Evolutionary conservation across 2,113 vertebrate genomes (phyloP), one percentile per base, ranked within the genome.

Genomic region (Ivindomyrus marchei): DNA sequence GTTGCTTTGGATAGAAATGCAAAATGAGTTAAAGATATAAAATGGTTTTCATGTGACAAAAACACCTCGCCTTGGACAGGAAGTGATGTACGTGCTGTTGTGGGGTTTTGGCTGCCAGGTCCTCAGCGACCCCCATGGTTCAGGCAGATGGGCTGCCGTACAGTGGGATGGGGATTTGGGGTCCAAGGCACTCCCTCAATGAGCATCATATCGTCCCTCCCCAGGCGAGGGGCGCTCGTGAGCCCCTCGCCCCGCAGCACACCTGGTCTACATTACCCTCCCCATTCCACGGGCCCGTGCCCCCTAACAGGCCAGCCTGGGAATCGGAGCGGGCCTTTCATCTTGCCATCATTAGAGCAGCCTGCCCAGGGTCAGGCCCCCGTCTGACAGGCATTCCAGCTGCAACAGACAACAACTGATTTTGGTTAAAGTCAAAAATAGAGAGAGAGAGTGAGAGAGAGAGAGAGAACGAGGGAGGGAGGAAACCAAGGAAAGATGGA

Each of bases 241-340:
- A 52, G 50, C 50, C 24, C 85, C 85, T 50, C n/a, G 46, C 27
- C 27, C 27, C 6, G 49, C 91, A 89, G 93, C 93, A 94, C 96
- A 96, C 96, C 96, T 96, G 96, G 95, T 95, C 94, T 95, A 94
- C 93, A 96, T 96, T 96, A 96, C 95, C 94, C 95, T 92, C 95
- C 94, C 94, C 93, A 95, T 95, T 97, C 90, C 95, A 95, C 94
- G 94, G 94, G 89, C 93, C 94, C 93, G 94, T 85, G 45, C 94
- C 94, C 96, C 94, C 95, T 95, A 95, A 91, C 93, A 95, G 94
- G 94, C 94, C 94, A 94, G 94, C 95, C 95, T 97, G 96, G 96
- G 96, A 97, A 97, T 95, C 94, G 94, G 94, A 94, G 93, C 92
- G 92, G 93, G 92, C 93, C 95, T 97, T 97, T 97, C 95, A 97